Evolutionary conservation across 2,797 vertebrate genomes (phyloP), one percentile per base, ranked within the genome.

Genomic region (Perodicticus potto): DNA sequence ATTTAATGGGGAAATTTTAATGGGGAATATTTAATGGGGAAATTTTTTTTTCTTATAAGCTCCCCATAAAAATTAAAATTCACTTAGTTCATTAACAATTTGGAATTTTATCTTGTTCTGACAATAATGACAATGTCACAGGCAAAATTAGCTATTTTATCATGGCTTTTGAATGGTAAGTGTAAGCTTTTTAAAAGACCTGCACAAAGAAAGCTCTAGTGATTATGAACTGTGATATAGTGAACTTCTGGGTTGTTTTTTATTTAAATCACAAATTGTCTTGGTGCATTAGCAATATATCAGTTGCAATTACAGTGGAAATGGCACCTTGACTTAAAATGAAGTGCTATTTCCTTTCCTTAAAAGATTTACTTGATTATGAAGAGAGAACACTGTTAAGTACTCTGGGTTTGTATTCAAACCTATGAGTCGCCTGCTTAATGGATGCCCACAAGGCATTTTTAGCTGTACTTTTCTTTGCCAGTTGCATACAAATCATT

Each of bases 291-390:
- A 96, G 85, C 53, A 88, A 95, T 97, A 43, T 82, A 81, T 93
- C 87, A 92, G 65, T 72, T 77, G 61, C 76, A 96, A 74, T 96
- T 95, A 94, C 9, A 87, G 69, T 85, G 87, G 34, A 91, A 96
- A 83, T 88, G 78, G 93, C 69, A 96, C 43, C 77, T 81, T 90
- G 93, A 82, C 94, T 94, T 87, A 83, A 89, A 97, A 76, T 84
- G 65, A 95, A 96, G 67, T 97, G 86, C 76, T 89, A 83, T 95
- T 94, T 97, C 40, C 93, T 96, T 93, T 86, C 61, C 65, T 96
- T 91, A 86, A 96, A 94, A 94, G 49, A 96, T 94, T 97, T 85
- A 84, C 73, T 95, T 74, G 34, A 89, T 37, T 94, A n/a, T 73
- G 65, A 93, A 93, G 77, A 88, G 22, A 81, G 10, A 53, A 61